These are phyloP conservation scores for Mya arenaria DNA, from an alignment of 1,140 invertebrate genomes.

Conservation along the genomic window DNA sequence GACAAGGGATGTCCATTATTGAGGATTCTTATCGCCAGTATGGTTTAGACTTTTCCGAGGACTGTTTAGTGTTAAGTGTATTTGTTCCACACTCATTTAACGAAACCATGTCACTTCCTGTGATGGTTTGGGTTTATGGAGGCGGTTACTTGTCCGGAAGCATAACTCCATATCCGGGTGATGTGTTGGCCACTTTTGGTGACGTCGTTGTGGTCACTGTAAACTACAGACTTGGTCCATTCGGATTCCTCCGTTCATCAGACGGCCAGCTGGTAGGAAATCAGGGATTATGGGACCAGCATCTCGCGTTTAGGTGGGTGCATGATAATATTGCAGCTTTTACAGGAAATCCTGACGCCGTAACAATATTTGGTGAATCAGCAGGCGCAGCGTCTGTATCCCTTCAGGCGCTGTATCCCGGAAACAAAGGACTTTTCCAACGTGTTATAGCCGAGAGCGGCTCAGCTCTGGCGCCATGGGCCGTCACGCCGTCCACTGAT, in stretches of 20 bases:
- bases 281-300: slow-evolving; percentile 44
- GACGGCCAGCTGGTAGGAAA: slow-evolving; percentile 15
- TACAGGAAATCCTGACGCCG: background rate
- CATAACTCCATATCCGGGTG: background rate
- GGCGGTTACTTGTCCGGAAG: background rate
- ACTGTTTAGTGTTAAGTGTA: slow-evolving; percentile 40
- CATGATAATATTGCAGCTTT: slow-evolving; percentile 40
- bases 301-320: slow-evolving; percentile 43
- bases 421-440: slow-evolving; percentile 26
- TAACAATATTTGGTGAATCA: slow-evolving; percentile 38
- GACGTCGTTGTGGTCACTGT: slow-evolving; percentile 47
- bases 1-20: background rate
- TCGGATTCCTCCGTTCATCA: slow-evolving; percentile 22
- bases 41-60: slow-evolving; percentile 79
- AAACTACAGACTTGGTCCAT: slow-evolving; percentile 35
- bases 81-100: background rate
- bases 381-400: slow-evolving; percentile 20
- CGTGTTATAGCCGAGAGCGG: slow-evolving; percentile 31
- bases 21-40: background rate
- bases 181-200: slow-evolving; percentile 4
- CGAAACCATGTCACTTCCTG: background rate
- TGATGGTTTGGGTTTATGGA: slow-evolving; percentile 46
- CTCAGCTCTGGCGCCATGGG: background rate
- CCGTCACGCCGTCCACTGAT: slow-evolving; percentile 75
- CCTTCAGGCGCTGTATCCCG: slow-evolving; percentile 38